phyloP scores from a whole-genome alignment of 2,797 vertebrate species.

The Psittacula echo region DNA sequence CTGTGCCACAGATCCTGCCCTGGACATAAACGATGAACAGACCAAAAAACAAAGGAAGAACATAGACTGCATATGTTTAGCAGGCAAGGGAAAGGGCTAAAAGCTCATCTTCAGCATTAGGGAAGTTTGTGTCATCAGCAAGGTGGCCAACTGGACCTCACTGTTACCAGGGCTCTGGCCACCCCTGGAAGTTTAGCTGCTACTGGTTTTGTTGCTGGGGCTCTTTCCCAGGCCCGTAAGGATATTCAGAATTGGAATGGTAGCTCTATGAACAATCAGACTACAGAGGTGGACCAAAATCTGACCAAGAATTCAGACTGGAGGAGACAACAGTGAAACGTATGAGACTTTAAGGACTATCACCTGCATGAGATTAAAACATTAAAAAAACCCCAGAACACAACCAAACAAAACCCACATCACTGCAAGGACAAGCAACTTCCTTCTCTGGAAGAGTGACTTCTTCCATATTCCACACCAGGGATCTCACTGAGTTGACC shows the following conservation, averaged over 20 bases:
- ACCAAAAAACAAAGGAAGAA: neutral
- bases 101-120: neutral
- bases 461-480: neutral
- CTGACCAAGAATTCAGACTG: neutral
- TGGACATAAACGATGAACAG: neutral
- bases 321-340: neutral
- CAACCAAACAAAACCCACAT: neutral
- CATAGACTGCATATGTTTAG: neutral
- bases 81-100: neutral
- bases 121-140: fast-evolving
- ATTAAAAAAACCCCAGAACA: neutral
- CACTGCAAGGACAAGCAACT: neutral
- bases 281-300: constrained; percentile 2
- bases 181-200: neutral
- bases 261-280: neutral
- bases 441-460: neutral
- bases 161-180: neutral
- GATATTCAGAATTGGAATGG: neutral
- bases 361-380: neutral
- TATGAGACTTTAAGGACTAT: constrained; percentile 26
- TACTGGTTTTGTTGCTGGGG: neutral
- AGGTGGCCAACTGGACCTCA: neutral
- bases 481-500: neutral
- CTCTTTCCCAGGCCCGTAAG: neutral
- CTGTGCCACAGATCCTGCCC: neutral